A percentile compares a stretch with the other conserved stretches of the same genome.
These are phyloP conservation scores for Spheniscus mendiculus DNA, from an alignment of 2,113 vertebrate genomes.

Conservation along the genomic window DNA sequence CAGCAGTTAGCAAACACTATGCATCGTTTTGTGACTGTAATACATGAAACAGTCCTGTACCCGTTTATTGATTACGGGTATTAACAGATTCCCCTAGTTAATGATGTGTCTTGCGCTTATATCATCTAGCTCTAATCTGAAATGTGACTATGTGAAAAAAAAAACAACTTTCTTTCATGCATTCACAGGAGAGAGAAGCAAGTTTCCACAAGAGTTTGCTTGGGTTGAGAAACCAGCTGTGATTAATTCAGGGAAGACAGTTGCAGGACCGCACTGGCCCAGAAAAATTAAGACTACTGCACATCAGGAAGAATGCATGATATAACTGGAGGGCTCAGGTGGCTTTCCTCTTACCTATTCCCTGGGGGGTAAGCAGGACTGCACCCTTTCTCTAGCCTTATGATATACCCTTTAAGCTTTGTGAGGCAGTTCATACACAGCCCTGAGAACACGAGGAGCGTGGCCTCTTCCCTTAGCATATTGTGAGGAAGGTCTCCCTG, in stretches of 20 bases:
- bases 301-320: background rate
- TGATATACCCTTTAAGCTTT: background rate
- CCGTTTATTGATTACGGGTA: background rate
- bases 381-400: background rate
- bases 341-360: background rate
- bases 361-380: background rate
- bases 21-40: background rate
- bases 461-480: background rate
- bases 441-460: background rate
- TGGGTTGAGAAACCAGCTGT: background rate
- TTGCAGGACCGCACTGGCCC: background rate
- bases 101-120: background rate
- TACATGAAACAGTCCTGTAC: background rate
- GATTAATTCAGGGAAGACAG: background rate
- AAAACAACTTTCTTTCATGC: background rate
- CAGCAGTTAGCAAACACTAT: background rate
- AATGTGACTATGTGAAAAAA: background rate
- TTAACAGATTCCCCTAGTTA: background rate
- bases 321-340: background rate
- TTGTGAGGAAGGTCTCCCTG: rapidly evolving
- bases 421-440: background rate
- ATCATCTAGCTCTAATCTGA: background rate
- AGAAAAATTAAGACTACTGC: background rate
- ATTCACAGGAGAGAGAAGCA: background rate
- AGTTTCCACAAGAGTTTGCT: background rate